Base-by-base conservation (phyloP, 2,888 invertebrate species). In the Geotrupes spiniger region DNA sequence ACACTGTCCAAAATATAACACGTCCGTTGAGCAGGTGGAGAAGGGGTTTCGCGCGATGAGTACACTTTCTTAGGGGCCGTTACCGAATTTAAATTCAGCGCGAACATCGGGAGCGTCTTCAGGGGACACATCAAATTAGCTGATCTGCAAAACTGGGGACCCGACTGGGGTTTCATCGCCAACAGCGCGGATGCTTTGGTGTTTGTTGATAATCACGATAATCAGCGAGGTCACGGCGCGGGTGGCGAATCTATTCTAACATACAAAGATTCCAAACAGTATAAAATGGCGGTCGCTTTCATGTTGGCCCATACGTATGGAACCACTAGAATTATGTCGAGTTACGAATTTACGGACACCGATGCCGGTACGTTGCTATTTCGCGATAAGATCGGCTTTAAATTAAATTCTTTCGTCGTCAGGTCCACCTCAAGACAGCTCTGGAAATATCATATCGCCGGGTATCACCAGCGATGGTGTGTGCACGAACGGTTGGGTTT, bases 301-400 rank as follows among this genome's bases (percentile, higher is more conserved):
- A 90, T 88, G 82, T 75, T 96, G 70, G 91, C 92, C 0, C 87
- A 88, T 78, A 85, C 89, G 0, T 91, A 89, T 57, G 89, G 89
- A 1, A 76, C 80, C 49, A 83, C 89, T 0, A 81, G 89, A 38
- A 73, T 94, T 42, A 92, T 96, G 89, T 92, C 92, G 65, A 92
- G 92, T 57, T 95, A 81, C 64, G 76, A 66, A 38, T 95, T 92
- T 70, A 64, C 69, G 0, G 58, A 81, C 47, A 76, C 76, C 5
- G 83, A 84, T 76, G 36, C 33, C 10, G 46, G 46, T 46, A 38
- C 21, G 3, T 15, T 2, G 11, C 15, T 33, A 11, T 12, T 33
- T 14, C 14, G 3, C 14, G 15, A 8, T 33, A 8, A 8, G 10
- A 8, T 33, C 4, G 9, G 2, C 15, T 12, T 33, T 10, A 14